Conservation (phyloP, 2,113 vertebrate species). For the Conger conger region DNA sequence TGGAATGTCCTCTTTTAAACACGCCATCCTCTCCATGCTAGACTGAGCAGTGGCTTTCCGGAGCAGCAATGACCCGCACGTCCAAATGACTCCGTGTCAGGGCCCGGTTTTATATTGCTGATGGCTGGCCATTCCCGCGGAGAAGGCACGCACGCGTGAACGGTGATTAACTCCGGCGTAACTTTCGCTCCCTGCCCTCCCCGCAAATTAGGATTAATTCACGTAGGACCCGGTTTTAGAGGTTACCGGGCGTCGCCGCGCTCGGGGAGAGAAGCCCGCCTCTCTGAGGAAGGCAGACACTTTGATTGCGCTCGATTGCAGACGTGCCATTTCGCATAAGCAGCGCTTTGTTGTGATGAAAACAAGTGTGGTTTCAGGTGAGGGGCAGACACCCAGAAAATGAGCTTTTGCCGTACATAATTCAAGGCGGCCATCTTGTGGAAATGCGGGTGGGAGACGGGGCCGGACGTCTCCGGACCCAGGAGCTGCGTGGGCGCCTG, state of each 20-base stretch:
- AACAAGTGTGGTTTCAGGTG: slow-evolving; percentile 70
- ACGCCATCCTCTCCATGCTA: slow-evolving; percentile 59
- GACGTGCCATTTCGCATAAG: slow-evolving; percentile 61
- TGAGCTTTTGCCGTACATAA: slow-evolving; percentile 64
- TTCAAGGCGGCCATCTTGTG: slow-evolving; percentile 64
- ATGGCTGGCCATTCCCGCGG: slow-evolving; percentile 48
- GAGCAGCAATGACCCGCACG: slow-evolving; percentile 53
- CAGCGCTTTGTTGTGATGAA: slow-evolving; percentile 63
- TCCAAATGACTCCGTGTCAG: slow-evolving; percentile 60
- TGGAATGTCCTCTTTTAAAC: slow-evolving; percentile 64
- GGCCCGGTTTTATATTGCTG: slow-evolving; percentile 44
- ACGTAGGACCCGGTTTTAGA: slow-evolving; percentile 49
- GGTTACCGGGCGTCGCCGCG: slow-evolving; percentile 62
- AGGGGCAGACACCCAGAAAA: slow-evolving; percentile 67
- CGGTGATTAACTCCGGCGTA: slow-evolving; percentile 59
- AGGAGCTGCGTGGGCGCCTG: slow-evolving; percentile 7
- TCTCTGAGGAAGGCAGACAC: slow-evolving; percentile 47
- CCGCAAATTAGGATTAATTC: slow-evolving; percentile 68
- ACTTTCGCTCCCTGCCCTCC: slow-evolving; percentile 38
- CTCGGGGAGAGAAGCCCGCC: slow-evolving; percentile 30
- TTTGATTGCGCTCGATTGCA: slow-evolving; percentile 62
- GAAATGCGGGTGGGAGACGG: slow-evolving; percentile 67
- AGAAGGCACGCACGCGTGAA: slow-evolving; percentile 64
- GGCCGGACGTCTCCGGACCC: slow-evolving; percentile 48
- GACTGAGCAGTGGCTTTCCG: slow-evolving; percentile 58